A percentile compares a stretch with the other conserved stretches of the same genome.
Conservation (phyloP, 2,113 vertebrate genomes). For the Prochilodus magdalenae region DNA sequence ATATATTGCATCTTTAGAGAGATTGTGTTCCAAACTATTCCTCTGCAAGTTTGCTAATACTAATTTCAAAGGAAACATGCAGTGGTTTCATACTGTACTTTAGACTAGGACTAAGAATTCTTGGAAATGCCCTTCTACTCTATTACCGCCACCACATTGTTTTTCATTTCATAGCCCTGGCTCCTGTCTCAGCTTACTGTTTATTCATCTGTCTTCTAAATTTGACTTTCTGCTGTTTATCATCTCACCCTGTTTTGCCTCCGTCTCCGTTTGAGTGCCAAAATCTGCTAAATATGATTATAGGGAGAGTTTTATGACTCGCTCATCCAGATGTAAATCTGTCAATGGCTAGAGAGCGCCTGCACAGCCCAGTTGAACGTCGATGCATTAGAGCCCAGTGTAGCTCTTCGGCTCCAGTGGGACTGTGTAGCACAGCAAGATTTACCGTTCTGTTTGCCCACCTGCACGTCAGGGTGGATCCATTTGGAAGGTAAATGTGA, state of each 20-base stretch:
- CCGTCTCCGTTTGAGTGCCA: conserved; percentile 16
- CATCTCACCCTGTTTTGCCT: conserved; percentile 6
- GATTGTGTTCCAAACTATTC: no score
- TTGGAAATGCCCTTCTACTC: not conserved
- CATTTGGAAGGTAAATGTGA: conserved; percentile 36
- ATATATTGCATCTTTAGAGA: no score
- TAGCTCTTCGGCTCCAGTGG: not conserved
- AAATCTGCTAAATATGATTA: conserved; percentile 46
- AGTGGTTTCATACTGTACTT: not conserved
- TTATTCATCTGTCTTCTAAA: not conserved
- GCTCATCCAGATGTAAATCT: conserved; percentile 43
- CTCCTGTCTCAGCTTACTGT: not conserved
- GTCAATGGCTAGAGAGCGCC: not conserved
- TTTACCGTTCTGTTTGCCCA: conserved; percentile 30
- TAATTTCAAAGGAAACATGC: not conserved
- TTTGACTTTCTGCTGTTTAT: not conserved
- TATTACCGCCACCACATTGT: not conserved
- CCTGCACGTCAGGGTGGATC: not conserved
- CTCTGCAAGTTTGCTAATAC: no score
- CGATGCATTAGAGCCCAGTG: not conserved
- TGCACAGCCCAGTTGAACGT: not conserved
- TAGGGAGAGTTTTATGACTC: conserved; percentile 37
- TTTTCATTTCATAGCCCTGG: conserved; percentile 2
- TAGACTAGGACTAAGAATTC: not conserved
- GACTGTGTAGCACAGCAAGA: conserved; percentile 42